A percentile compares a stretch with the other conserved stretches of the same genome.
phyloP scores from a whole-genome alignment of 2,888 invertebrate genomes.

The Diachrysia chrysitis region DNA sequence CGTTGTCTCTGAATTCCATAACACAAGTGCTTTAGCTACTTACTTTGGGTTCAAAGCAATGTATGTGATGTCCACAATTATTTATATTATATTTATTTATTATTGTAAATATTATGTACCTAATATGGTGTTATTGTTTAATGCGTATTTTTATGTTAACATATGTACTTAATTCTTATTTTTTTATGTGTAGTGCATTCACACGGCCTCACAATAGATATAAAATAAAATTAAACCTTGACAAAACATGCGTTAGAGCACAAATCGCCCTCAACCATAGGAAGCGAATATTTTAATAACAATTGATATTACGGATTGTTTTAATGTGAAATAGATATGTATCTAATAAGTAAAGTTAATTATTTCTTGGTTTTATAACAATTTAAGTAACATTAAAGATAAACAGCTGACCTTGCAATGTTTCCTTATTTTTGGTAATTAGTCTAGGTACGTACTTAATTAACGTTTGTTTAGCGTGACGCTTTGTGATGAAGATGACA shows the following conservation, averaged over 20 bases:
- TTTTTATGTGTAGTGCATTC: constrained; percentile 25
- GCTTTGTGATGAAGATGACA: constrained; percentile 49
- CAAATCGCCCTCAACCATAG: constrained; percentile 40
- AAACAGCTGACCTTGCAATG: constrained; percentile 62
- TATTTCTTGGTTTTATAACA: constrained; percentile 30
- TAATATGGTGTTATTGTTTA: not conserved
- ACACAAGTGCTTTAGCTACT: too few relatives aligned
- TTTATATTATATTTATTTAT: too few relatives aligned
- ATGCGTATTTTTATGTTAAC: not conserved
- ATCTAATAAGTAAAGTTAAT: constrained; percentile 47
- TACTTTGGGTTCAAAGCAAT: too few relatives aligned
- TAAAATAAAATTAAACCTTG: constrained; percentile 32
- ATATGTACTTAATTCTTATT: constrained; percentile 21
- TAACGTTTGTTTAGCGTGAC: constrained; percentile 46
- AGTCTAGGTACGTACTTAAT: constrained; percentile 49
- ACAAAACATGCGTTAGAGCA: constrained; percentile 24
- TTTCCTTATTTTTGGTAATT: constrained; percentile 65
- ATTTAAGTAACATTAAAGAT: constrained; percentile 43
- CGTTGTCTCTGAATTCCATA: too few relatives aligned
- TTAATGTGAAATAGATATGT: constrained; percentile 55
- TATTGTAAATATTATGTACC: too few relatives aligned
- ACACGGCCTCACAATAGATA: constrained; percentile 31
- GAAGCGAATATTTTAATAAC: constrained; percentile 30
- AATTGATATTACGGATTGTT: constrained; percentile 40
- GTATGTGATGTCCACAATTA: too few relatives aligned